phyloP scores from a whole-genome alignment of 2,888 invertebrate genomes.

The Marasmarcha lunaedactyla region DNA sequence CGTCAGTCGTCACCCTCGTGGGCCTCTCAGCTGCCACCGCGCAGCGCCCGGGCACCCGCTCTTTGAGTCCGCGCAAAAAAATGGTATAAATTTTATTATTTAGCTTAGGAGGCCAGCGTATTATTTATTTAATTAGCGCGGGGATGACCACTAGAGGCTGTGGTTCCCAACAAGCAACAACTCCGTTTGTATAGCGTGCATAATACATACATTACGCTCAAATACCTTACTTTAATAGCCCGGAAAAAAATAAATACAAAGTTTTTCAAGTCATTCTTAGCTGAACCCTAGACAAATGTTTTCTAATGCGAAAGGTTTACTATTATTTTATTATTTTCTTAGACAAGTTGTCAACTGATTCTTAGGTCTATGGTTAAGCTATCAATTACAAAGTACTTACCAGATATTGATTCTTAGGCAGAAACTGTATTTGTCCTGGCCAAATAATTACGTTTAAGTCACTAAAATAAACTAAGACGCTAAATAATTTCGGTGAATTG shows the following conservation, averaged over 20 bases:
- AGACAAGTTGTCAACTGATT: not conserved
- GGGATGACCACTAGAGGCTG: too few species aligned
- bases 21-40: too few species aligned
- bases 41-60: too few species aligned
- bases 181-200: not conserved
- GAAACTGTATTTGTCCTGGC: not conserved
- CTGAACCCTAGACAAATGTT: not conserved
- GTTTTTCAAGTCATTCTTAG: not conserved
- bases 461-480: not conserved
- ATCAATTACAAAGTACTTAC: not conserved
- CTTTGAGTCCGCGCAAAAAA: too few species aligned
- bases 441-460: not conserved
- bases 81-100: too few species aligned
- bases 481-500: not conserved
- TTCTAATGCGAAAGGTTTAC: not conserved
- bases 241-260: not conserved
- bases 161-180: not conserved
- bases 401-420: not conserved
- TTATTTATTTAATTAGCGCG: not conserved
- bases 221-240: too few species aligned
- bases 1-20: not conserved
- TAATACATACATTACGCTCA: not conserved
- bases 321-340: too few species aligned
- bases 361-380: not conserved
- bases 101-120: too few species aligned